Conservation (phyloP, 2,888 invertebrate species). For the Sphaerophoria rueppellii region DNA sequence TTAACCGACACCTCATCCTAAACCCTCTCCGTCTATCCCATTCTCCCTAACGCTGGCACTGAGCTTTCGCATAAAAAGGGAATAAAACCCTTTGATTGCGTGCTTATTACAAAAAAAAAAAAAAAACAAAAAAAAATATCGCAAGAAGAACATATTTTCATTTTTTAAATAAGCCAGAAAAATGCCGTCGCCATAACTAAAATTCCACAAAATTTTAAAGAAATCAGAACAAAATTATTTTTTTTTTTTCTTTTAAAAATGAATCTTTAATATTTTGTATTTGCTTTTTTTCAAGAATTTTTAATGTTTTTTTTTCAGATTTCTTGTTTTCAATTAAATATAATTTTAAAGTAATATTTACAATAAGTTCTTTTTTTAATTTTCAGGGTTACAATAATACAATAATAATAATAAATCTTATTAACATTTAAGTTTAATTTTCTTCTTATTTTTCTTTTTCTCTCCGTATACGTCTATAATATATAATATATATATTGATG, state of each 20-base stretch:
- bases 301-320: conserved; percentile 16
- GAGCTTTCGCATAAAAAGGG: no score
- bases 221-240: conserved; percentile 47
- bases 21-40: no score
- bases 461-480: conserved; percentile 70
- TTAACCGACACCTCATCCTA: no score
- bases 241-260: conserved; percentile 70
- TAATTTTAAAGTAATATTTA: conserved; percentile 66
- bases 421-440: conserved; percentile 44
- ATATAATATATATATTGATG: conserved; percentile 72
- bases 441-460: conserved; percentile 3
- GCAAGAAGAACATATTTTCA: no score
- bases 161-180: no score
- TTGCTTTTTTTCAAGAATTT: conserved; percentile 37
- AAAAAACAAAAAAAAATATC: no score
- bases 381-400: conserved; percentile 64
- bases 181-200: not conserved
- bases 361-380: conserved; percentile 48
- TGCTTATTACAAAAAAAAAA: no score
- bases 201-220: not conserved
- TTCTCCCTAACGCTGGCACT: no score
- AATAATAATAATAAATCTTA: conserved; percentile 43
- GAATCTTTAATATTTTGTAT: conserved; percentile 58
- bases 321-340: conserved; percentile 56
- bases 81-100: no score